Conservation (phyloP, 2,797 vertebrate species). For the Melanitta fusca region DNA sequence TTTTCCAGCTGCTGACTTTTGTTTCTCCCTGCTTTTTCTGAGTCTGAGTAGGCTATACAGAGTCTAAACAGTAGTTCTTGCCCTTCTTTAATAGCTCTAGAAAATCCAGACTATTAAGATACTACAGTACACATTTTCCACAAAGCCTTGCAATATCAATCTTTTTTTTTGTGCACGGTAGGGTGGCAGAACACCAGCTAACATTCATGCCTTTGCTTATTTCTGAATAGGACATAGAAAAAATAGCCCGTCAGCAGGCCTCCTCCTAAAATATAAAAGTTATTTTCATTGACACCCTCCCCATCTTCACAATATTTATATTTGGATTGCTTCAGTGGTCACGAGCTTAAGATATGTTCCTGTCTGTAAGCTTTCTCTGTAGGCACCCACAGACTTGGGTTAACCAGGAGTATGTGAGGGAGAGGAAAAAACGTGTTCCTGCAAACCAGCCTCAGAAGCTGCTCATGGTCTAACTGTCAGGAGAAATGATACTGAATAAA, state of each 20-base stretch:
- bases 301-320: background rate
- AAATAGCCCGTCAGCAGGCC: background rate
- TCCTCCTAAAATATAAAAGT: background rate
- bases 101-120: background rate
- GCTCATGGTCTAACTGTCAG: background rate
- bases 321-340: background rate
- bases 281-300: background rate
- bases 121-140: background rate
- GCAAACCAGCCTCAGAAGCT: background rate
- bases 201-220: background rate
- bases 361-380: background rate
- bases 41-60: background rate
- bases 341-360: background rate
- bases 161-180: background rate
- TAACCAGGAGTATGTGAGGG: background rate
- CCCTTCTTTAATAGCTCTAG: background rate
- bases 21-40: background rate
- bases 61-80: background rate
- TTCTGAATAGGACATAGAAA: background rate
- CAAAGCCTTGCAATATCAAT: background rate
- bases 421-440: background rate
- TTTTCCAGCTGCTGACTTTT: background rate
- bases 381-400: background rate
- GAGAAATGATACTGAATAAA: background rate
- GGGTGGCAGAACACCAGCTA: background rate